phyloP scores from a whole-genome alignment of 2,113 vertebrate genomes.

The Genyomyrus donnyi region DNA sequence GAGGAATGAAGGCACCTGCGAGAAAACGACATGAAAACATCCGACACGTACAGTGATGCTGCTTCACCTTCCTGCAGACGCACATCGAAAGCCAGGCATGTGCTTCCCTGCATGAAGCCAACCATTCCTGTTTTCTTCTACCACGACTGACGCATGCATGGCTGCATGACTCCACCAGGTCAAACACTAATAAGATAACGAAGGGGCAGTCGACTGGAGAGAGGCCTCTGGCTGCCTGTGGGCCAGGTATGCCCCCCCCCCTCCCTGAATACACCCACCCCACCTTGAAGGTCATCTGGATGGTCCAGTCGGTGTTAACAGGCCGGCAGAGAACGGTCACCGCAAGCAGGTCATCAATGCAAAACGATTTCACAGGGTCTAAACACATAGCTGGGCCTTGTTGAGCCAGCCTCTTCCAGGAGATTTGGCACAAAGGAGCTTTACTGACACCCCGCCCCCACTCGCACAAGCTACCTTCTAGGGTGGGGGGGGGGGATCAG shows the following conservation, averaged over 20 bases:
- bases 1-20: constrained; percentile 86
- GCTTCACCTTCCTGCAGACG: not conserved
- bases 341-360: not conserved
- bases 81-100: not conserved
- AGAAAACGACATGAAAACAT: constrained; percentile 2
- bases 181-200: too few species aligned
- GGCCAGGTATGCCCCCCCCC: too few species aligned
- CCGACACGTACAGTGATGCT: not conserved
- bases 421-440: not conserved
- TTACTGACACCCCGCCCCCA: not conserved
- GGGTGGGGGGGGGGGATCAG: not conserved
- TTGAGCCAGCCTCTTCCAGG: not conserved
- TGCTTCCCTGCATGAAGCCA: not conserved
- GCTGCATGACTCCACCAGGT: not conserved
- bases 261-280: too few species aligned
- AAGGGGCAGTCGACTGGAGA: too few species aligned
- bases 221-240: too few species aligned
- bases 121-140: not conserved
- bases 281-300: too few species aligned
- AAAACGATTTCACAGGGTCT: not conserved
- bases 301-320: too few species aligned
- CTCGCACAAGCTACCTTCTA: not conserved
- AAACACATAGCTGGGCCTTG: not conserved
- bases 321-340: too few species aligned
- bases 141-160: not conserved